Base-by-base conservation (phyloP, 2,888 invertebrate genomes). In the Ceriagrion tenellum region DNA sequence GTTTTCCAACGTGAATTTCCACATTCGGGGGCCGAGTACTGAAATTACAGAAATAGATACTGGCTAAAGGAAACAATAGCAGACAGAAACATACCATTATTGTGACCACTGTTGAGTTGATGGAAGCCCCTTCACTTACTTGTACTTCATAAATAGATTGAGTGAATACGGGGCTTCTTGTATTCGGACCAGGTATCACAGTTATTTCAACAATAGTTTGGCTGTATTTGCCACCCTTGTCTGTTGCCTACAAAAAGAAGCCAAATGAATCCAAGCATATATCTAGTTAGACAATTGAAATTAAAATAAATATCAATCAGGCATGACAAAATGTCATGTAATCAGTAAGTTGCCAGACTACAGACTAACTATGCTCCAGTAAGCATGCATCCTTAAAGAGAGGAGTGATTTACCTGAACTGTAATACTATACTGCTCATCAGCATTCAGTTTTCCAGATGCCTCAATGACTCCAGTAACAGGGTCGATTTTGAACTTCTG, bases 391-490 rank as follows among this genome's bases (percentile, higher is more conserved):
- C 2, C 74, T 16, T 20, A 26, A 26, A 95, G 90, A 18, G 16
- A 89, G 13, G n/a, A n/a, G n/a, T 55, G 8, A 88, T 96, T 96
- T 95, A 97, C 99, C 96, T 98, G 98, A 0, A 99, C 98, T 0
- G 99, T 99, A 47, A 99, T 98, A 96, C 98, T 99, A 97, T 98
- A 99, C 96, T 99, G 99, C 96, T 99, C 99, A 0, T 99, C 99
- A 0, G 99, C 98, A 96, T 98, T 98, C 23, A 99, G 96, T 95
- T 98, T 98, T 8, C 98, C 98, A n/a, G 98, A 97, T 35, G 98
- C 98, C 95, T 98, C 98, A 96, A 97, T 96, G 96, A 98, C 97
- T 55, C 99, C 99, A 26, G 98, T 98, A 96, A 97, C 97, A 95
- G 98, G 98, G 96, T 99, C 98, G 96, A 99, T 99, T 96, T 98